Evolutionary conservation across 2,888 invertebrate species (phyloP).

Genomic region (Stenurella melanura): DNA sequence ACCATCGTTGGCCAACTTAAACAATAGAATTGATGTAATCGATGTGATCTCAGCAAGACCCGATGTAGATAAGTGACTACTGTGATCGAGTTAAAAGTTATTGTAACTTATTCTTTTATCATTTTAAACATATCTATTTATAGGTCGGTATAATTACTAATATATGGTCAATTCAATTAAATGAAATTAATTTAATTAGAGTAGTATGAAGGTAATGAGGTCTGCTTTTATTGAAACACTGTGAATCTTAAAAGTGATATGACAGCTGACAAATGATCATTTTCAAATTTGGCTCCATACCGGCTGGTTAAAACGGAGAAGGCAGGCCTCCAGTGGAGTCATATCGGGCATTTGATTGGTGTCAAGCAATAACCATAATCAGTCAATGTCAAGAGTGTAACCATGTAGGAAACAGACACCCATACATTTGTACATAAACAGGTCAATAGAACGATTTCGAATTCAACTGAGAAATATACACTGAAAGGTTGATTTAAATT

Average conservation of each 20-base stretch:
- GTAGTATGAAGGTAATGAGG: not conserved
- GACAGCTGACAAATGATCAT: slow-evolving; percentile 66
- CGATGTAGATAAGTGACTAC: no score
- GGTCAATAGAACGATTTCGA: slow-evolving; percentile 31
- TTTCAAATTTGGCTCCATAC: slow-evolving; percentile 62
- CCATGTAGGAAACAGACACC: slow-evolving; percentile 32
- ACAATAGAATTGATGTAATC: no score
- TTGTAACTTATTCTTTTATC: no score
- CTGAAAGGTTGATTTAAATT: slow-evolving; percentile 15
- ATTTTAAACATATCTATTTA: no score
- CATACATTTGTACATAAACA: slow-evolving; percentile 5
- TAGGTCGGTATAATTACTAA: no score
- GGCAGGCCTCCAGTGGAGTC: slow-evolving; percentile 63
- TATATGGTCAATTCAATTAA: no score
- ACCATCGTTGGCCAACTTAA: no score
- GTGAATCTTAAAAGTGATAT: slow-evolving; percentile 40
- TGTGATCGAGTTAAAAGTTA: no score
- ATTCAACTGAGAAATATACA: slow-evolving; percentile 17
- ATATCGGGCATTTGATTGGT: slow-evolving; percentile 66
- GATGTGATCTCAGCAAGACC: no score
- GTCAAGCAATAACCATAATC: slow-evolving; percentile 64
- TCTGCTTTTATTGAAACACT: not conserved
- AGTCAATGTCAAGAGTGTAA: slow-evolving; percentile 60
- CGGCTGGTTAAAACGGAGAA: slow-evolving; percentile 62
- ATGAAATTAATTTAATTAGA: no score